Evolutionary conservation across 1,140 invertebrate species (phyloP).

Genomic region (Camponotus vicinus): DNA sequence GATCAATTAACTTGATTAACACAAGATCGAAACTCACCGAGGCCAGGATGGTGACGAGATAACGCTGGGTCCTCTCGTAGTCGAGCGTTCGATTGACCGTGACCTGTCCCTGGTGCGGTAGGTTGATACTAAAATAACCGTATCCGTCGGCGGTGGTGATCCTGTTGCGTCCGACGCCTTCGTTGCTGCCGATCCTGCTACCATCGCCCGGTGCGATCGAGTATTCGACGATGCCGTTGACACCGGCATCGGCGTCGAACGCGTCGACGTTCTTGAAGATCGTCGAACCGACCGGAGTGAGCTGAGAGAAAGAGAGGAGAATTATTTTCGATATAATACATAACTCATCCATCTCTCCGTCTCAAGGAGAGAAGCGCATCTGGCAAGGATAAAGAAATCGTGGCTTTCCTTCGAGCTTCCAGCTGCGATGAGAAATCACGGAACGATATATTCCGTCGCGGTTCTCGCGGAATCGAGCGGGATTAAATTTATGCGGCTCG

Average conservation of each 20-base stretch:
- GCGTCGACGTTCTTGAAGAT: conserved; percentile 95
- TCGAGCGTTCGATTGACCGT: conserved; percentile 95
- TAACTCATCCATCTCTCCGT: neutral
- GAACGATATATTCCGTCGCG: conserved; percentile 42
- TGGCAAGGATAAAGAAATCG: neutral
- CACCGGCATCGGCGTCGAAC: conserved; percentile 93
- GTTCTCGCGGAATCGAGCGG: conserved; percentile 39
- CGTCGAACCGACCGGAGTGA: conserved; percentile 94
- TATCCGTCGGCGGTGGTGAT: conserved; percentile 92
- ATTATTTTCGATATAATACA: neutral
- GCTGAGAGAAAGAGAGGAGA: conserved; percentile 86
- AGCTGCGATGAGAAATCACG: conserved; percentile 30
- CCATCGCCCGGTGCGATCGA: conserved; percentile 88
- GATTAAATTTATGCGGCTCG: conserved; percentile 47
- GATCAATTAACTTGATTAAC: conserved; percentile 29
- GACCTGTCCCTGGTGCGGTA: conserved; percentile 96
- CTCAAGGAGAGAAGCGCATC: neutral
- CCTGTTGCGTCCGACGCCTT: conserved; percentile 86
- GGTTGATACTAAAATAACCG: conserved; percentile 93
- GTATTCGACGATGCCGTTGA: conserved; percentile 95
- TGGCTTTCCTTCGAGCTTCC: conserved; percentile 27
- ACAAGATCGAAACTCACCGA: conserved; percentile 89
- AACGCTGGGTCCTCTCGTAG: conserved; percentile 95
- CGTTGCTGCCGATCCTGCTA: conserved; percentile 87
- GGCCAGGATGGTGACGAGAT: conserved; percentile 95